These are phyloP conservation scores for Reticulitermes lucifugus DNA, from an alignment of 2,888 invertebrate genomes.

Conservation along the genomic window DNA sequence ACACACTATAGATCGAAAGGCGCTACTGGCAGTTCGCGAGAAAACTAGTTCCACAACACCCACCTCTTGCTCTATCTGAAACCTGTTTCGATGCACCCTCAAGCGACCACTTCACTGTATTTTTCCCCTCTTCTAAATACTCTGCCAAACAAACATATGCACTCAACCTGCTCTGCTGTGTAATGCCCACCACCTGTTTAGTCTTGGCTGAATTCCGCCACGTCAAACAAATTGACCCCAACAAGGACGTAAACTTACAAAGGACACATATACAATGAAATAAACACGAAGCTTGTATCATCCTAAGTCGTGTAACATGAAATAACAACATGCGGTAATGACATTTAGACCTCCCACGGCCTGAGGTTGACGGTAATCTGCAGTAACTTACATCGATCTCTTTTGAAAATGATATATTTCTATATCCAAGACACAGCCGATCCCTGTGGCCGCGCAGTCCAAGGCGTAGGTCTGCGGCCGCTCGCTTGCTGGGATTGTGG, in stretches of 20 bases:
- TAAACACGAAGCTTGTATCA: neutral
- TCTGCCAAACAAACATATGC: neutral
- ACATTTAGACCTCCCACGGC: neutral
- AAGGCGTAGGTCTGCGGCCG: too few species aligned
- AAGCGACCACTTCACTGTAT: neutral
- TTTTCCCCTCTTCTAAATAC: neutral
- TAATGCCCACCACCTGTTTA: neutral
- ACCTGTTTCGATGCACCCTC: conserved; percentile 15
- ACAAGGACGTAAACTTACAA: neutral
- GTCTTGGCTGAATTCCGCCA: neutral
- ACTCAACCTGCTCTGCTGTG: conserved; percentile 11
- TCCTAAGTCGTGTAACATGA: neutral
- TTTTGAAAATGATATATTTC: neutral
- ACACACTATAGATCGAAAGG: neutral
- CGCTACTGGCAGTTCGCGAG: neutral
- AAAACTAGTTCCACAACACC: neutral
- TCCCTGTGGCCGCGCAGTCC: too few species aligned
- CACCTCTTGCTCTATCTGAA: neutral
- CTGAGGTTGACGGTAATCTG: neutral
- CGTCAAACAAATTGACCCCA: neutral
- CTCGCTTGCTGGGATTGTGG: too few species aligned
- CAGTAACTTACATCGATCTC: neutral
- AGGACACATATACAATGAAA: neutral
- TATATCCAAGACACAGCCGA: too few species aligned
- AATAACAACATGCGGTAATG: neutral